Evolutionary conservation across 2,888 invertebrate genomes (phyloP), one percentile per base, ranked within the genome.

Genomic region (Unio delphinus): DNA sequence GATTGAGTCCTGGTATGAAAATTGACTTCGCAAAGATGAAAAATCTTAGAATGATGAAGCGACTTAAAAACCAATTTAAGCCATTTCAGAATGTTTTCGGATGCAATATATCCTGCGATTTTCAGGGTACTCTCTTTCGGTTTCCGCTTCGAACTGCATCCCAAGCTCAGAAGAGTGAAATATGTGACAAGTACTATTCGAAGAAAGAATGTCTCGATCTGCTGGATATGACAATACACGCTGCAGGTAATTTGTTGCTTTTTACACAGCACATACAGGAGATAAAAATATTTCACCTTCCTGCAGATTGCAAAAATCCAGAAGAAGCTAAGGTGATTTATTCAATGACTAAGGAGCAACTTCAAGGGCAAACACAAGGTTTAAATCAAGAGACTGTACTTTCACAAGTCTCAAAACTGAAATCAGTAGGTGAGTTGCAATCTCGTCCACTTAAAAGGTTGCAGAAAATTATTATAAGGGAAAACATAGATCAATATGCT

Each of bases 251-350:
- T 55, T 68, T 89, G 26, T 72, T 89, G 23, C 74, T 89, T n/a
- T 89, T 88, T 74, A 85, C 87, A 7, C 89, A 89, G 66, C 85
- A 85, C 74, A 83, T 89, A 18, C 61, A 72, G 34, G 70, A 68
- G 60, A 70, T 89, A 30, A 70, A 79, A 68, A 70, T 85, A 20
- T 85, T 80, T 72, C 85, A 87, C 73, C 68, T 87, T n/a, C 55
- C 78, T 15, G 55, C 26, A 7, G 64, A 73, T 61, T 66, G 58
- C 6, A 54, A 34, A 30, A 6, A n/a, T 18, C 54, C 23, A 23
- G 7, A 8, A n/a, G 20, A 26, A 8, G 11, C 20, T 18, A 57
- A 63, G 26, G 18, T 68, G 30, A 26, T 63, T 4, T 30, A 17
- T 23, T 34, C 28, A 4, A 54, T 54, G 17, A 34, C 54, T 54